phyloP scores from a whole-genome alignment of 2,797 vertebrate species.

The Lagorchestes hirsutus region DNA sequence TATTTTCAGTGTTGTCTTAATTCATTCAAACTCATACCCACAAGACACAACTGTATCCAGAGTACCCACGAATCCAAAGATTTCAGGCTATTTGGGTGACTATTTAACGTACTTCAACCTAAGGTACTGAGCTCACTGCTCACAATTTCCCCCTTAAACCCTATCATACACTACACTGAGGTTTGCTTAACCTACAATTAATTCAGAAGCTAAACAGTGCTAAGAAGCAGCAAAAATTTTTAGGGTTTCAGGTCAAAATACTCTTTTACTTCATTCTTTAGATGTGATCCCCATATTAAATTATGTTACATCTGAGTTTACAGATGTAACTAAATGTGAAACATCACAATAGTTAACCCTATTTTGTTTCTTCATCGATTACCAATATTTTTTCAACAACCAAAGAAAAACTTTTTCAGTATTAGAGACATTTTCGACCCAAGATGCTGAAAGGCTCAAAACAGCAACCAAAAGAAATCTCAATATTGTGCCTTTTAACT shows the following conservation, averaged over 20 bases:
- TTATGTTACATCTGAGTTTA: not conserved
- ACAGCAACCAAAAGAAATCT: not conserved
- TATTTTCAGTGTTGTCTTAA: not conserved
- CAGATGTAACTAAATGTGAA: conserved; percentile 23
- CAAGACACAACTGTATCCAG: conserved; percentile 44
- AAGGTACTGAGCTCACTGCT: not conserved
- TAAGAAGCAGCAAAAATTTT: conserved; percentile 6
- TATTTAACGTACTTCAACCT: not conserved
- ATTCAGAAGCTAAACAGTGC: conserved; percentile 41
- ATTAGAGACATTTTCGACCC: not conserved
- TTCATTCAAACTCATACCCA: conserved; percentile 41
- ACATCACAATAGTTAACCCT: not conserved
- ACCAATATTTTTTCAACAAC: conserved; percentile 8
- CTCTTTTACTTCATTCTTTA: not conserved
- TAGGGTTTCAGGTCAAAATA: conserved; percentile 11
- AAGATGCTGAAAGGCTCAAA: not conserved
- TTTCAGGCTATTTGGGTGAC: conserved; percentile 18
- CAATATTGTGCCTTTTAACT: conserved; percentile 29
- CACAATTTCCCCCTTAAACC: not conserved
- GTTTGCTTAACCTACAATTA: conserved; percentile 43
- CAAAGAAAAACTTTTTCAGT: conserved; percentile 15
- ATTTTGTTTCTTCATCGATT: conserved; percentile 10
- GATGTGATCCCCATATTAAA: not conserved
- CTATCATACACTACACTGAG: not conserved
- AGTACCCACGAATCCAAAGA: conserved; percentile 16